Evolutionary conservation across 30 jellyfish, hydroid and myxozoan species (phyloP).

Genomic region (Hydractinia echinata): DNA sequence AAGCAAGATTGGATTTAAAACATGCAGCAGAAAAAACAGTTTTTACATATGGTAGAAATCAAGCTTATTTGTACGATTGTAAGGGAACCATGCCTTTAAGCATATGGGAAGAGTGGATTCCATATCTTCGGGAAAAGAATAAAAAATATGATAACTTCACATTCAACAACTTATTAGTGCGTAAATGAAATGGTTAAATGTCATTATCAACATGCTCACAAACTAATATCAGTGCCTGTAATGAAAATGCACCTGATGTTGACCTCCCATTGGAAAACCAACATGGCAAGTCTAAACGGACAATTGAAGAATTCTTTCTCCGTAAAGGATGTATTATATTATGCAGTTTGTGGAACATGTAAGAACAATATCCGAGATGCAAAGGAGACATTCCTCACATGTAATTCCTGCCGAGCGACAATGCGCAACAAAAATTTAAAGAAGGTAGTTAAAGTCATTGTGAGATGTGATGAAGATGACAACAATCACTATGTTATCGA

Average conservation of each 20-base stretch:
- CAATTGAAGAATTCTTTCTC: constrained; percentile 10
- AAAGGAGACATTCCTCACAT: background rate
- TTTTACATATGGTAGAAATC: constrained; percentile 6
- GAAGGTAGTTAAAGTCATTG: constrained; percentile 1
- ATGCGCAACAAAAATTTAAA: constrained; percentile 9
- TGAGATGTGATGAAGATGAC: background rate
- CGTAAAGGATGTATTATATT: constrained; percentile 6
- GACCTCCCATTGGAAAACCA: background rate
- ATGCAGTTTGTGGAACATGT: constrained; percentile 6
- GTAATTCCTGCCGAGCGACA: background rate
- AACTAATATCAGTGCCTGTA: constrained; percentile 7
- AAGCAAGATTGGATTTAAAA: constrained; percentile 4
- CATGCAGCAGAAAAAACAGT: constrained; percentile 14
- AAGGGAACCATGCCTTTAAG: background rate
- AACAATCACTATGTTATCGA: background rate
- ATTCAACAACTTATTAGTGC: constrained; percentile 2
- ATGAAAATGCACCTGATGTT: constrained; percentile 14
- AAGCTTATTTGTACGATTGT: constrained; percentile 14
- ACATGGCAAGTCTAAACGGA: background rate
- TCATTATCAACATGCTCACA: constrained; percentile 12
- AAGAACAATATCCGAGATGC: constrained; percentile 4
- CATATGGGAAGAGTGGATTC: constrained; percentile 8
- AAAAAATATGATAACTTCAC: background rate
- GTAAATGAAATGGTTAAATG: background rate
- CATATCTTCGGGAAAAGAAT: background rate